Evolutionary conservation across 2,113 vertebrate genomes (phyloP), one percentile per base, ranked within the genome.

Genomic region (Hippocampus guttulatus): DNA sequence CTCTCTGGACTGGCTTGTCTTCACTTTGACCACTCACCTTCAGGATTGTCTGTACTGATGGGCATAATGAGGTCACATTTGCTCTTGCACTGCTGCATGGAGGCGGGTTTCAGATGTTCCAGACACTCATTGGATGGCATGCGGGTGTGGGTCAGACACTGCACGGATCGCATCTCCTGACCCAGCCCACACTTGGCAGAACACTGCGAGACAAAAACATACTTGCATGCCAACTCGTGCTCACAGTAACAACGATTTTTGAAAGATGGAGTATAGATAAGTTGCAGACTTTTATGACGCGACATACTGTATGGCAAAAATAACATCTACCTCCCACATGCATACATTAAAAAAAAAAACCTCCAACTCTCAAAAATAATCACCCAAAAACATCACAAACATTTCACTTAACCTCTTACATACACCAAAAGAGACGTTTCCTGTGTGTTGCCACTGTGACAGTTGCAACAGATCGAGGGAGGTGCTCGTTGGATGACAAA

Each of bases 51-150:
- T 0, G 93, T 94, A 64, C 77, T 81, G 0, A 95, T 60, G 30
- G 88, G 91, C 68, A 85, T 75, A 82, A 92, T 93, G 0, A 89
- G 82, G 82, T 95, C 94, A 43, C 97, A 99, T 89, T 93, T 96
- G 91, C 91, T 95, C 90, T 97, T 93, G 7, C 97, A 99, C 90
- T 98, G 96, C 88, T 96, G 95, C 85, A 92, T 95, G 73, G 86
- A 75, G 0, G 93, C 83, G 0, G 97, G 97, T 62, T 94, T 91
- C 79, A 94, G 91, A 52, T 90, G 84, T n/a, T 96, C 95, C 6
- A 92, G 16, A 18, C 97, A 99, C 57, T 98, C 96, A 0, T 64
- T 68, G 3, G 97, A 96, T 0, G 90, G 93, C 80, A 95, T 94
- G 21, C 95, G 92, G 0, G 85, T 95, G 90, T 97, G 94, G 18